Base-by-base conservation (phyloP, 2,888 invertebrate genomes). In the Anorthoa munda region DNA sequence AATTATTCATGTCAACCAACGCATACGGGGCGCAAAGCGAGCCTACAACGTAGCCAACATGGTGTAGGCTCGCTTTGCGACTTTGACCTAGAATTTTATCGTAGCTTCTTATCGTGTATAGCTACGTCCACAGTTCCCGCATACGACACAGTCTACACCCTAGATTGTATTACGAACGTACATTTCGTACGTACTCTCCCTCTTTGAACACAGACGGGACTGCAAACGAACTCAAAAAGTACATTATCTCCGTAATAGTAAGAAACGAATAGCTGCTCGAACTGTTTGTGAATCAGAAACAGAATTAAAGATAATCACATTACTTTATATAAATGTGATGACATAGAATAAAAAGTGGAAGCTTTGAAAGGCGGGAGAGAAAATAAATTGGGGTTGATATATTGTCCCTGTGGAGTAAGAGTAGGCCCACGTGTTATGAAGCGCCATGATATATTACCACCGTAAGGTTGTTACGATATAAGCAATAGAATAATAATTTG, bases 321-420 rank as follows among this genome's bases (percentile, higher is more conserved):
- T 63, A 78, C 67, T 78, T 74, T 67, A 65, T 65, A 80, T 75
- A 72, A 76, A 75, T 72, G 51, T 68, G 63, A 81, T 77, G 74
- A 71, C 63, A 82, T 81, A 83, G 78, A 79, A 83, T 86, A 88
- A 89, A 89, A 89, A 88, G 85, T 86, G 75, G 73, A 87, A 85
- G 91, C 91, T 92, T 93, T 91, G 92, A 92, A 91, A 92, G 89
- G 90, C 91, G 90, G 87, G 84, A 88, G 87, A 91, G 92, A 92
- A 92, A 93, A 94, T 93, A 94, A 93, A 94, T 94, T 93, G 87
- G 87, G 91, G 89, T 91, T 93, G 92, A 93, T 93, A 92, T 93
- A 93, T 93, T 90, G 91, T 92, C 92, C 92, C 93, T 70, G 87
- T 80, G 90, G 92, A 83, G 70, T 63, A 89, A 89, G 91, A 83